phyloP scores from a whole-genome alignment of 2,113 vertebrate species.

The Boulengeromyrus knoepffleri region DNA sequence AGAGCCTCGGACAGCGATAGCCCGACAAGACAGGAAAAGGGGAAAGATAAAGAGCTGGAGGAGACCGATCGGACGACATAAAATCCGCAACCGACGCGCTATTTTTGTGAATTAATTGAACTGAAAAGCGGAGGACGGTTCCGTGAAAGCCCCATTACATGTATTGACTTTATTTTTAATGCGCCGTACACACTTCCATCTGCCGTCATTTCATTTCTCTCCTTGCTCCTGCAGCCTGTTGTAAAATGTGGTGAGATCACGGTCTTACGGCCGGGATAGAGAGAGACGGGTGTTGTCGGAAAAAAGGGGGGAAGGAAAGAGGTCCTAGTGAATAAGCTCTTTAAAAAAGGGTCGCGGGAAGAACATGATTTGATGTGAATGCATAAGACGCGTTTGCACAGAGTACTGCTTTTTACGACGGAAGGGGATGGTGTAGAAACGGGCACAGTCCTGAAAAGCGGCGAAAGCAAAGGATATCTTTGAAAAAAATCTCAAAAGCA shows the following conservation, averaged over 20 bases:
- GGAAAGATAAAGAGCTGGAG: background rate
- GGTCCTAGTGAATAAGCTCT: slow-evolving; percentile 15
- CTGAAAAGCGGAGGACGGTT: background rate
- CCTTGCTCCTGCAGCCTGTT: slow-evolving; percentile 11
- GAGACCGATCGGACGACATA: background rate
- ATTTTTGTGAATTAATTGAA: background rate
- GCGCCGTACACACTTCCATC: slow-evolving; percentile 19
- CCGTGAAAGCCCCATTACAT: background rate
- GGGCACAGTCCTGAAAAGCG: slow-evolving; percentile 23
- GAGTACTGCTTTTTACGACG: background rate
- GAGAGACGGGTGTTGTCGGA: slow-evolving; percentile 31
- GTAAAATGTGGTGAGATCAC: slow-evolving; percentile 33
- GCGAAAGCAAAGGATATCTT: slow-evolving; percentile 25
- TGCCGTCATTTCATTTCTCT: slow-evolving; percentile 5
- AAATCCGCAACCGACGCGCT: slow-evolving; percentile 3
- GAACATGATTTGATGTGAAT: slow-evolving; percentile 27
- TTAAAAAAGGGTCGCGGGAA: slow-evolving; percentile 11
- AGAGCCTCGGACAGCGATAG: background rate
- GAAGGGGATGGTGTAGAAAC: slow-evolving; percentile 23
- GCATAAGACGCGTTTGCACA: background rate
- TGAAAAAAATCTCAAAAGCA: slow-evolving; percentile 29
- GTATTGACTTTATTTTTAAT: slow-evolving; percentile 29
- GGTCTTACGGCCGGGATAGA: slow-evolving; percentile 17
- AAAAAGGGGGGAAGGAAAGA: slow-evolving; percentile 9
- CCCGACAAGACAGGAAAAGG: background rate